Conservation (phyloP, 2,113 vertebrate genomes). For the Tragelaphus strepsiceros region DNA sequence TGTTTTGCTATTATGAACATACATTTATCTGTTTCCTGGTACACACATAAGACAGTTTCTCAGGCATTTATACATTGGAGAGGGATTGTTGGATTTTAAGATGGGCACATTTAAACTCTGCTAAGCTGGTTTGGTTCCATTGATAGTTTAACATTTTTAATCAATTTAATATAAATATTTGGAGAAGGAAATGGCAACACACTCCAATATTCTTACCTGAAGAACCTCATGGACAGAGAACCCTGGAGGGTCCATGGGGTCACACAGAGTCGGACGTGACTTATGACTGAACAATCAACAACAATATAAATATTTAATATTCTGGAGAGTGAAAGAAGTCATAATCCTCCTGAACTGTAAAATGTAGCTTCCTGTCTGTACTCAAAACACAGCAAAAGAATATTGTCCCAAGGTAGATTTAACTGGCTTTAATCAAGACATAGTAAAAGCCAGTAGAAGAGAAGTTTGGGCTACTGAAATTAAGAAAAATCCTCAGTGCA, state of each 20-base stretch:
- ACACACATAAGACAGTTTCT: neutral
- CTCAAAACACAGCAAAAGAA: neutral
- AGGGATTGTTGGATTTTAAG: neutral
- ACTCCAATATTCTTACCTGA: neutral
- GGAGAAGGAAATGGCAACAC: neutral
- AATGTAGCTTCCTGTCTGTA: neutral
- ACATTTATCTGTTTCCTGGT: neutral
- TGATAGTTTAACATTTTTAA: neutral
- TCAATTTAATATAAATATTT: neutral
- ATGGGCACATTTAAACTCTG: neutral
- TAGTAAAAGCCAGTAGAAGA: neutral
- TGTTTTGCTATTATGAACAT: neutral
- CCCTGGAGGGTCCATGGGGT: neutral
- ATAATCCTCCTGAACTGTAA: neutral
- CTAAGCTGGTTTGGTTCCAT: neutral
- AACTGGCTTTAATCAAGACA: neutral
- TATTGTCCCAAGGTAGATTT: neutral
- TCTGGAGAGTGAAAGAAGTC: neutral
- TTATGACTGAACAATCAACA: neutral
- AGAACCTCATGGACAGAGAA: neutral
- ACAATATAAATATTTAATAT: neutral
- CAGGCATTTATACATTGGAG: neutral
- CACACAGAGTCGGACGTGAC: neutral
- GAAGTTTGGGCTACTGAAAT: neutral
- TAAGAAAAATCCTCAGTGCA: neutral